Conservation (phyloP, 2,113 vertebrate species). For the Mola mola region DNA sequence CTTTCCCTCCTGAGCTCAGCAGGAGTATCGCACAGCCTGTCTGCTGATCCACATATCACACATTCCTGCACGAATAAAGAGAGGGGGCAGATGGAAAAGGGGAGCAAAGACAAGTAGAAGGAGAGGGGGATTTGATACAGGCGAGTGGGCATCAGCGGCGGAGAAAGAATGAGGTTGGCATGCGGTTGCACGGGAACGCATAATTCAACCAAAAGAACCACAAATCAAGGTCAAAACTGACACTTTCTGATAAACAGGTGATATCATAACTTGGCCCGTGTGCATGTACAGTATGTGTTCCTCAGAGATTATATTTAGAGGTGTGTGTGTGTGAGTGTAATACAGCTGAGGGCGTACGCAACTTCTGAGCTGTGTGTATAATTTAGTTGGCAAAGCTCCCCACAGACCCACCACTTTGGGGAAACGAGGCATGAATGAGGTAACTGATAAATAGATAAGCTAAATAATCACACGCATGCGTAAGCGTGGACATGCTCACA, state of each 20-base stretch:
- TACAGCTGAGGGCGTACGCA: constrained; percentile 2
- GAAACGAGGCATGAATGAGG: constrained; percentile 44
- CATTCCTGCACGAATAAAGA: constrained; percentile 73
- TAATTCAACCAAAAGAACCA: constrained; percentile 37
- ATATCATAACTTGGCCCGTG: neutral
- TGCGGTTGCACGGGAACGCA: constrained; percentile 3
- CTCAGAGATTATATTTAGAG: constrained; percentile 4
- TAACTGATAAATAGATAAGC: constrained; percentile 22
- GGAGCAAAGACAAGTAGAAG: constrained; percentile 46
- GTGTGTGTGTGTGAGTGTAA: constrained; percentile 2
- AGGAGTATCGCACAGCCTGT: constrained; percentile 60
- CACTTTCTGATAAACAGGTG: constrained; percentile 17
- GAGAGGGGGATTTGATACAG: constrained; percentile 46
- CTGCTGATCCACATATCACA: constrained; percentile 77
- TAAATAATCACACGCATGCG: neutral
- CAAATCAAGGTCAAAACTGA: constrained; percentile 47
- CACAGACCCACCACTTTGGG: constrained; percentile 15
- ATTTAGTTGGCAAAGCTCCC: constrained; percentile 47
- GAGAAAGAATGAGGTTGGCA: constrained; percentile 15
- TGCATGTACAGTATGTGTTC: neutral
- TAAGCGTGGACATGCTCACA: neutral
- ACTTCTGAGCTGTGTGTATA: constrained; percentile 20
- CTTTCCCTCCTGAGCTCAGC: constrained; percentile 69
- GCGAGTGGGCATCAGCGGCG: constrained; percentile 36
- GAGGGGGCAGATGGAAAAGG: constrained; percentile 24